These are phyloP conservation scores for Ceraclea dissimilis DNA, from an alignment of 2,888 invertebrate species.

Conservation along the genomic window DNA sequence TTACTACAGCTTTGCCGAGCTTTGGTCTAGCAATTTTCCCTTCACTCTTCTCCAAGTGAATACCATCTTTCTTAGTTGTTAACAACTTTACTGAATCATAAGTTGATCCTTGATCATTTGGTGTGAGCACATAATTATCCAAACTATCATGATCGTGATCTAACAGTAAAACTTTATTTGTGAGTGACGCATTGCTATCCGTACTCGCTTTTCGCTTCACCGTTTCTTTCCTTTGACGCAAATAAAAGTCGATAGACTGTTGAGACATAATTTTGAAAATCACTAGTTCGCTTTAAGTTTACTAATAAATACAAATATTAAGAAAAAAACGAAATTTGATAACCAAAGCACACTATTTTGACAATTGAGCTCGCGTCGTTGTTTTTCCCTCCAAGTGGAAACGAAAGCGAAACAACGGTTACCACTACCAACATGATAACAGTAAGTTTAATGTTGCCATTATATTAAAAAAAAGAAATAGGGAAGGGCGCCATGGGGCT, in stretches of 20 bases:
- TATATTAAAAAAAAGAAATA: no score
- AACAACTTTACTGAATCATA: slow-evolving; percentile 14
- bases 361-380: no score
- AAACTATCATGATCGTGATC: slow-evolving; percentile 27
- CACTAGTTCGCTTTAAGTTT: slow-evolving; percentile 7
- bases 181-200: slow-evolving; percentile 52
- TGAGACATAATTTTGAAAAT: slow-evolving; percentile 55
- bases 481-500: no score
- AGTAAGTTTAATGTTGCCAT: no score
- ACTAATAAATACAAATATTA: background rate
- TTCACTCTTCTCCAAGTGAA: slow-evolving; percentile 31
- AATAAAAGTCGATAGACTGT: slow-evolving; percentile 67
- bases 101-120: slow-evolving; percentile 11
- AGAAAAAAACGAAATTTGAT: no score
- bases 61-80: slow-evolving; percentile 19
- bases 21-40: slow-evolving; percentile 30
- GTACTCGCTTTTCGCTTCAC: slow-evolving; percentile 48
- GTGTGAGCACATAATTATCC: slow-evolving; percentile 3
- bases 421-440: no score
- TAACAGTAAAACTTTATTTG: slow-evolving; percentile 46
- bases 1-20: slow-evolving; percentile 23
- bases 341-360: no score
- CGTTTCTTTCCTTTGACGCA: slow-evolving; percentile 58
- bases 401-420: no score
- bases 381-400: no score